These are phyloP conservation scores for Pelusios castaneus DNA, from an alignment of 2,113 vertebrate genomes.

Conservation along the genomic window DNA sequence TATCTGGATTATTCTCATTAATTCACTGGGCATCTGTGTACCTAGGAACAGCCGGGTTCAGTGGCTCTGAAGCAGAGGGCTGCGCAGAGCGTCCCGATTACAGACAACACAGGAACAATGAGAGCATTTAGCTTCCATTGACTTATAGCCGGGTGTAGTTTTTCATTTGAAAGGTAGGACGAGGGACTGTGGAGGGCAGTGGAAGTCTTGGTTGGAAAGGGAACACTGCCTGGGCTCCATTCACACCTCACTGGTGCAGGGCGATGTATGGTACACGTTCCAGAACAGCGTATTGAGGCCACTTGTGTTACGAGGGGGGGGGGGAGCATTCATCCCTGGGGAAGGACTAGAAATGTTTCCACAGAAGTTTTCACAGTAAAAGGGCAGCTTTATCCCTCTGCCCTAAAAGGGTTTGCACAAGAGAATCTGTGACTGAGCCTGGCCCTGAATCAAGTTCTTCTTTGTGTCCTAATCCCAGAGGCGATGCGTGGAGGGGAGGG, in stretches of 20 bases:
- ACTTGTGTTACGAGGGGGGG: neutral
- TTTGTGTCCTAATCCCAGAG: too few species aligned
- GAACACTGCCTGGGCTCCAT: neutral
- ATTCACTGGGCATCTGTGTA: conserved; percentile 31
- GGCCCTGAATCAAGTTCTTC: too few species aligned
- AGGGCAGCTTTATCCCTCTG: too few species aligned
- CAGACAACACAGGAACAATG: neutral
- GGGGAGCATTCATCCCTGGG: too few species aligned
- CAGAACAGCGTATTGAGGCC: too few species aligned
- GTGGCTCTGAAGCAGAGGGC: neutral
- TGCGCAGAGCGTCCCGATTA: neutral
- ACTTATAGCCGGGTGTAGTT: neutral
- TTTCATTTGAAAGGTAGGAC: neutral
- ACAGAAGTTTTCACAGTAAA: too few species aligned
- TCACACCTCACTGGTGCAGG: neutral
- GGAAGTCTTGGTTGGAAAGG: neutral
- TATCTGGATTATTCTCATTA: conserved; percentile 19
- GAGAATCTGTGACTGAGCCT: too few species aligned
- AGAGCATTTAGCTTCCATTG: rapidly evolving
- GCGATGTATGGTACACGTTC: too few species aligned
- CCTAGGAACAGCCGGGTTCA: neutral
- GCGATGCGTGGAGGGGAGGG: too few species aligned
- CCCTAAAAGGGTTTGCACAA: too few species aligned
- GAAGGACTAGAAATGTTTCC: too few species aligned
- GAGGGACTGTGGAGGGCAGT: neutral